A percentile compares a stretch with the other conserved stretches of the same genome.
phyloP scores from a whole-genome alignment of 1,140 invertebrate species.

The Zelostemma sp. region DNA sequence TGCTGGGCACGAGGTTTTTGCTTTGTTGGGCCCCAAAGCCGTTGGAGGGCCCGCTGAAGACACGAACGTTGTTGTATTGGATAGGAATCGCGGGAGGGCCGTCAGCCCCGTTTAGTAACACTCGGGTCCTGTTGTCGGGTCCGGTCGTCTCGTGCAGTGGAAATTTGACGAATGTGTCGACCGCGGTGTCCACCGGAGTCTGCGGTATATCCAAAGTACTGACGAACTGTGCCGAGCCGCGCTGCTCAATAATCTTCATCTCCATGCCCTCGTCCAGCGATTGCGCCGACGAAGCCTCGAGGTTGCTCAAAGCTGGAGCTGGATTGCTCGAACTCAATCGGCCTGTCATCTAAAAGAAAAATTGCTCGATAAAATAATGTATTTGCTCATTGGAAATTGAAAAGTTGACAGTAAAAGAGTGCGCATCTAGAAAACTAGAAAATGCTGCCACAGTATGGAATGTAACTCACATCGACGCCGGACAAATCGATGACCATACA shows the following conservation, averaged over 20 bases:
- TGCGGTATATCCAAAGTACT: slow-evolving; percentile 67
- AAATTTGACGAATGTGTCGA: slow-evolving; percentile 63
- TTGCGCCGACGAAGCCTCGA: slow-evolving; percentile 49
- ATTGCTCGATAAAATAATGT: no score
- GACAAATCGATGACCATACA: slow-evolving; percentile 66
- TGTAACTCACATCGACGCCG: slow-evolving; percentile 59
- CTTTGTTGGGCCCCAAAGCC: slow-evolving; percentile 19
- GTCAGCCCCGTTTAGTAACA: slow-evolving; percentile 62
- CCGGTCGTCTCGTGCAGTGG: slow-evolving; percentile 55
- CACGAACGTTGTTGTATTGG: slow-evolving; percentile 60
- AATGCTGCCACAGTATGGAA: no score
- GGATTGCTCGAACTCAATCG: slow-evolving; percentile 26
- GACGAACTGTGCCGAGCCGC: slow-evolving; percentile 67
- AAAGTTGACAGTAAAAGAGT: no score
- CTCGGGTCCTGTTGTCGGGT: slow-evolving; percentile 57
- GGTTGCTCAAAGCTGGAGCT: slow-evolving; percentile 38
- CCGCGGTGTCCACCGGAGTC: slow-evolving; percentile 60
- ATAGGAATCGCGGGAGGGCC: slow-evolving; percentile 55
- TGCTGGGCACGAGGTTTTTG: slow-evolving; percentile 36
- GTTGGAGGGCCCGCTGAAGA: slow-evolving; percentile 42
- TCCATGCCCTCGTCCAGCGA: slow-evolving; percentile 65
- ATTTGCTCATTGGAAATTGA: no score
- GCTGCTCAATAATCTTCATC: slow-evolving; percentile 67
- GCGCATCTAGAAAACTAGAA: no score
- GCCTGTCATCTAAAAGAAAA: slow-evolving; percentile 27